Percentiles rank a stretch among this genome's conserved stretches.
Evolutionary conservation across 2,797 vertebrate genomes (phyloP).

Genomic region (Anolis apletophallus): DNA sequence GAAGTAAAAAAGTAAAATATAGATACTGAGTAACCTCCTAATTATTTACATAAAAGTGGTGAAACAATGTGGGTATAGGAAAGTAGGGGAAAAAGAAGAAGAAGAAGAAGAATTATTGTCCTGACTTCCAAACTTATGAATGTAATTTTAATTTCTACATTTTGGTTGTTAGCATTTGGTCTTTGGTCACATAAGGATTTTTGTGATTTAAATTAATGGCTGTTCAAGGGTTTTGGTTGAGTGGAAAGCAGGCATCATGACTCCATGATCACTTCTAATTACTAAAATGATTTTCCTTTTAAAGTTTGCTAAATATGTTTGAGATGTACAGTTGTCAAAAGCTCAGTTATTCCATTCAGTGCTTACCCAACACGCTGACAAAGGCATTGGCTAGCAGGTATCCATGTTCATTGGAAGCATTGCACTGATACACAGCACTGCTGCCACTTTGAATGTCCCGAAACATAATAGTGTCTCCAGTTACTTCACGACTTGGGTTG

Average conservation of each 20-base stretch:
- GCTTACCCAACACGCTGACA: slow-evolving; percentile 91
- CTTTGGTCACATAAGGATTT: not conserved
- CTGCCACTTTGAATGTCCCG: slow-evolving; percentile 90
- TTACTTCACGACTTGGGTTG: slow-evolving; percentile 85
- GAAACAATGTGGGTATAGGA: no score
- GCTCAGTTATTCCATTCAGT: no score
- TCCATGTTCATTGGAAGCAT: slow-evolving; percentile 94
- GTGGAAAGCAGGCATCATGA: not conserved
- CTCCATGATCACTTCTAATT: not conserved
- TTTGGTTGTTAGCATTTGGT: not conserved
- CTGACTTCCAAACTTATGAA: not conserved
- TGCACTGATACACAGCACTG: slow-evolving; percentile 96
- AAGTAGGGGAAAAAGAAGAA: no score
- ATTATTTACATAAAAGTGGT: no score
- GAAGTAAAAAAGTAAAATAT: no score
- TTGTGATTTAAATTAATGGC: not conserved
- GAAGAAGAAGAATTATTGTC: no score
- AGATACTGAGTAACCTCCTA: no score
- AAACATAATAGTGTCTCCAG: slow-evolving; percentile 93
- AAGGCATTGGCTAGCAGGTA: slow-evolving; percentile 96
- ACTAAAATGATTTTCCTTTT: not conserved
- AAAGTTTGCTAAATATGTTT: not conserved
- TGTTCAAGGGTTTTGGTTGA: not conserved
- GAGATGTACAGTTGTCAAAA: not conserved
- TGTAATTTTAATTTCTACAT: not conserved